Percentiles rank a stretch among this genome's conserved stretches.
Evolutionary conservation across 2,113 vertebrate species (phyloP).

Genomic region (Eulacestoma nigropectus): DNA sequence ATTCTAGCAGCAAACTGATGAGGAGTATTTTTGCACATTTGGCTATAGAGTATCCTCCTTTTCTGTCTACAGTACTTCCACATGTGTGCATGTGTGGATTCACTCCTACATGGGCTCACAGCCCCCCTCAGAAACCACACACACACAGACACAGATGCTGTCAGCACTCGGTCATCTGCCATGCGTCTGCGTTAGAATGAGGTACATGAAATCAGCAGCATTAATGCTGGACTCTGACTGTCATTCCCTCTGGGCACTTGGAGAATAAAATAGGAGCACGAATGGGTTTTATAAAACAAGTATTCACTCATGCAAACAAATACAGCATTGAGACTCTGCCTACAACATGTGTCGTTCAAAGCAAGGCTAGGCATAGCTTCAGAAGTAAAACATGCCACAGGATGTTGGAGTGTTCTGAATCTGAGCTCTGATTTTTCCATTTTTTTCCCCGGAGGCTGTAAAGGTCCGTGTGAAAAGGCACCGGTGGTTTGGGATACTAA

Average conservation of each 20-base stretch:
- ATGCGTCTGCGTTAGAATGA: neutral
- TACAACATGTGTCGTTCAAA: neutral
- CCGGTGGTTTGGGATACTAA: neutral
- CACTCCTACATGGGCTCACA: neutral
- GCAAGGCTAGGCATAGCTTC: neutral
- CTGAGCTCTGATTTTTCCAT: neutral
- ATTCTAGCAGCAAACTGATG: neutral
- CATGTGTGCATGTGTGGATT: neutral
- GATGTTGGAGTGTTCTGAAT: neutral
- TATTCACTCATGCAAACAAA: slow-evolving; percentile 27
- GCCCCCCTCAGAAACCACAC: no score
- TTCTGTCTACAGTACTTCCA: neutral
- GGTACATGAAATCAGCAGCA: neutral
- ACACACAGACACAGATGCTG: rapidly evolving
- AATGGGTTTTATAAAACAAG: slow-evolving; percentile 1
- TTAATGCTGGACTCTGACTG: neutral
- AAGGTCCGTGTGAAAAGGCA: neutral
- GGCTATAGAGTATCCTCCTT: neutral
- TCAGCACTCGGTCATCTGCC: neutral
- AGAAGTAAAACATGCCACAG: neutral
- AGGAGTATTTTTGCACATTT: neutral
- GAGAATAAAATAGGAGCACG: neutral
- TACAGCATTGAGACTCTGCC: neutral
- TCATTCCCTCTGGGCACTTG: neutral
- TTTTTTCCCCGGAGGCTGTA: neutral